These are phyloP conservation scores for Meghimatium bilineatum DNA, from an alignment of 2,888 invertebrate genomes.

Conservation along the genomic window DNA sequence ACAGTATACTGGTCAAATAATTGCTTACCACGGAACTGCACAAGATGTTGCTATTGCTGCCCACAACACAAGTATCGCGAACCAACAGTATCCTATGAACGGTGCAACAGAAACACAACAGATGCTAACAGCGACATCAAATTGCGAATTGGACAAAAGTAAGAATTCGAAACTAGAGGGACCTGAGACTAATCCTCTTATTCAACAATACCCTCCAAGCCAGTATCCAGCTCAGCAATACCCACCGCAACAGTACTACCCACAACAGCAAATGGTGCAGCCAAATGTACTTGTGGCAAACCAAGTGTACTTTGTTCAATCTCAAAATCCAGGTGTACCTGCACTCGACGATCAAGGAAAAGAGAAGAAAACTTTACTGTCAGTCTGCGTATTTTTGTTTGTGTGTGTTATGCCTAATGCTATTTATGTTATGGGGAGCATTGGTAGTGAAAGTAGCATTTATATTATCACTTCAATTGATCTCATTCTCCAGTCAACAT, in stretches of 20 bases:
- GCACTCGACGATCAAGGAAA: not conserved
- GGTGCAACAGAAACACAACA: not conserved
- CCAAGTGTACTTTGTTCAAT: not conserved
- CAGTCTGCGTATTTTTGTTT: not conserved
- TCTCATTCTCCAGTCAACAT: not conserved
- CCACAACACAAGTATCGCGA: too few relatives aligned
- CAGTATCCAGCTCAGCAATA: not conserved
- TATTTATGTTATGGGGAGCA: not conserved
- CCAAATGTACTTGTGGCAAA: not conserved
- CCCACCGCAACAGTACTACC: not conserved
- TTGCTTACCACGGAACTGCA: not conserved
- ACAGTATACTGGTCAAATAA: not conserved
- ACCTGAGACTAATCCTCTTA: not conserved
- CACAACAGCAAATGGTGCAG: not conserved
- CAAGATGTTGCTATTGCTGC: not conserved
- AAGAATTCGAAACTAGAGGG: not conserved
- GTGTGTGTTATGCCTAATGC: not conserved
- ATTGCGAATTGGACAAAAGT: not conserved
- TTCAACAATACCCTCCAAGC: too few relatives aligned
- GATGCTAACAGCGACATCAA: not conserved
- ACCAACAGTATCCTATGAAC: not conserved
- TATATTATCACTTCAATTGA: not conserved
- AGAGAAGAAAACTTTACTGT: not conserved
- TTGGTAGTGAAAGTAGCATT: not conserved
- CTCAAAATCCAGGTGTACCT: not conserved